Percentiles rank a stretch among this genome's conserved stretches.
These are phyloP conservation scores for Stenchaetothrips biformis DNA, from an alignment of 2,888 invertebrate genomes.

Conservation along the genomic window DNA sequence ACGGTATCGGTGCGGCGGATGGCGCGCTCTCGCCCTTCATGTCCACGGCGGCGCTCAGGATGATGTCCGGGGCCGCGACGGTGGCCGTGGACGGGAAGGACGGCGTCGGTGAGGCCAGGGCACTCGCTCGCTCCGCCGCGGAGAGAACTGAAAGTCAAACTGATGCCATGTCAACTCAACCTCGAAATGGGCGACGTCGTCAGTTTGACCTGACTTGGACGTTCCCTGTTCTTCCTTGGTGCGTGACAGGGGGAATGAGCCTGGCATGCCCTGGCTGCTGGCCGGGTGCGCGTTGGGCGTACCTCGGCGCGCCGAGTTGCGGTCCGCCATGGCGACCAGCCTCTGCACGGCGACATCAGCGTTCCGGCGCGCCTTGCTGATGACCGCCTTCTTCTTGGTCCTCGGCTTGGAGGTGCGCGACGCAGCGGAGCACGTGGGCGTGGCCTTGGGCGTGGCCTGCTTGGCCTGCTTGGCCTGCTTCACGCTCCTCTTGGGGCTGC, in stretches of 20 bases:
- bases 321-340: background rate
- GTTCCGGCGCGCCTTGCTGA: background rate
- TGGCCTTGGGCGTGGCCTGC: background rate
- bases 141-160: too few species aligned
- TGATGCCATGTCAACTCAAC: too few species aligned
- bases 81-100: background rate
- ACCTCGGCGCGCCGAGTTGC: constrained; percentile 6
- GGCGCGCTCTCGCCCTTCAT: background rate
- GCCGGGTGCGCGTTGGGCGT: background rate
- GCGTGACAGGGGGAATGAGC: too few species aligned
- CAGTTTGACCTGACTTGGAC: too few species aligned
- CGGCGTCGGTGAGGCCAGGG: background rate
- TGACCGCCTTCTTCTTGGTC: background rate
- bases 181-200: too few species aligned
- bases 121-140: too few species aligned
- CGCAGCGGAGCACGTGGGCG: background rate
- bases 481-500: too few species aligned
- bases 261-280: too few species aligned
- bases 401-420: too few species aligned
- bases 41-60: background rate
- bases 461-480: background rate
- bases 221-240: too few species aligned
- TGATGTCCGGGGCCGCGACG: background rate
- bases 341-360: background rate
- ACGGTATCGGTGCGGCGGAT: background rate